These are phyloP conservation scores for Ceyx melanurus DNA, from an alignment of 2,113 vertebrate species.

Conservation along the genomic window DNA sequence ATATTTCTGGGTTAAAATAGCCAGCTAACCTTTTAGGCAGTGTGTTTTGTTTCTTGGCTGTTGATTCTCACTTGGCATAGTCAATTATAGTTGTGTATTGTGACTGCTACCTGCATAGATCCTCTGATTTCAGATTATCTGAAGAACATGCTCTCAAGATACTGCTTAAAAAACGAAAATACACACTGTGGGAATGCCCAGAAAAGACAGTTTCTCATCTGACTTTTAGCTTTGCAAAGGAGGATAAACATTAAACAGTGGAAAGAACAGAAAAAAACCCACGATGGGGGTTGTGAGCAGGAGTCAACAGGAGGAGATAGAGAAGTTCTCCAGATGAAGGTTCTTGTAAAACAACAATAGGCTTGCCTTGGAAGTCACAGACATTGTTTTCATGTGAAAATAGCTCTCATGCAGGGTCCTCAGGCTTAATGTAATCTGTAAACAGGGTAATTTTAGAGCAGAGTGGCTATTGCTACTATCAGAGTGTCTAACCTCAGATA, in stretches of 20 bases:
- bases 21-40: neutral
- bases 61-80: neutral
- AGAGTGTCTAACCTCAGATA: constrained; percentile 25
- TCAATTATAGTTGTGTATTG: neutral
- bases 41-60: neutral
- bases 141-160: constrained; percentile 37
- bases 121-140: constrained; percentile 42
- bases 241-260: constrained; percentile 23
- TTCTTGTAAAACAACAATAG: neutral
- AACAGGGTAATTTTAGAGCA: constrained; percentile 46
- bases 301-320: neutral
- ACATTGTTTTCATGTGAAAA: constrained; percentile 15
- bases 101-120: constrained; percentile 49
- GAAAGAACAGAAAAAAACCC: constrained; percentile 32
- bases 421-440: neutral
- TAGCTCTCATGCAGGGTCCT: neutral
- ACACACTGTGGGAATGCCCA: constrained; percentile 36
- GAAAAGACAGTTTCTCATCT: constrained; percentile 29
- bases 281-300: neutral
- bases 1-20: neutral
- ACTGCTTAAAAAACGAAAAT: constrained; percentile 62
- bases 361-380: constrained; percentile 14
- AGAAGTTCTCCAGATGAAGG: neutral
- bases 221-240: constrained; percentile 26
- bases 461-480: constrained; percentile 31